Evolutionary conservation across 2,113 vertebrate species (phyloP).

Genomic region (Rhegmatorhina hoffmannsi): DNA sequence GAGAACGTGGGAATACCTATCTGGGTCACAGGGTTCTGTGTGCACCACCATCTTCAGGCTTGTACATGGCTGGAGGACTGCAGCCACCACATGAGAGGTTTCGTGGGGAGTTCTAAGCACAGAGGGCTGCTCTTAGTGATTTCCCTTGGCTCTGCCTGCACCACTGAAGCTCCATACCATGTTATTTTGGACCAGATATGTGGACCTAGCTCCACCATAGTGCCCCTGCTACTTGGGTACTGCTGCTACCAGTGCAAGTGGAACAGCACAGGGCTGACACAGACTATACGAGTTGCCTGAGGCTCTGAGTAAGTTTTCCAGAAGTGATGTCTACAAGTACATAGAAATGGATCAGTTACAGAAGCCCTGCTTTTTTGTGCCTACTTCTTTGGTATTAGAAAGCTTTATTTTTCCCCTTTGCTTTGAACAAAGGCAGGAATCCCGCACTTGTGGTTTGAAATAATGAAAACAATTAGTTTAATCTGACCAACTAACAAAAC

Average conservation of each 20-base stretch:
- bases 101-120: not conserved
- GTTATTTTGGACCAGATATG: not conserved
- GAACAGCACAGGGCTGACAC: not conserved
- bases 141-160: not conserved
- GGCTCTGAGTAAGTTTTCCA: not conserved
- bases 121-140: not conserved
- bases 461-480: not conserved
- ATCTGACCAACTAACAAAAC: not conserved
- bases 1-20: not conserved
- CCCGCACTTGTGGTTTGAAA: not conserved
- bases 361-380: not conserved
- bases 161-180: rapidly evolving
- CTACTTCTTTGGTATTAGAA: not conserved
- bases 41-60: not conserved
- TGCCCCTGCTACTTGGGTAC: not conserved
- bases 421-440: constrained; percentile 46
- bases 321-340: not conserved
- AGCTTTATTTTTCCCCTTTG: not conserved
- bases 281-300: not conserved
- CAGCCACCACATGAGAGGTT: rapidly evolving
- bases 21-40: rapidly evolving
- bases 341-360: rapidly evolving
- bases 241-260: not conserved
- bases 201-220: too few relatives aligned
- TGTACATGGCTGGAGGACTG: not conserved